Conservation (phyloP, 2,113 vertebrate genomes). For the Brachyhypopomus occidentalis region DNA sequence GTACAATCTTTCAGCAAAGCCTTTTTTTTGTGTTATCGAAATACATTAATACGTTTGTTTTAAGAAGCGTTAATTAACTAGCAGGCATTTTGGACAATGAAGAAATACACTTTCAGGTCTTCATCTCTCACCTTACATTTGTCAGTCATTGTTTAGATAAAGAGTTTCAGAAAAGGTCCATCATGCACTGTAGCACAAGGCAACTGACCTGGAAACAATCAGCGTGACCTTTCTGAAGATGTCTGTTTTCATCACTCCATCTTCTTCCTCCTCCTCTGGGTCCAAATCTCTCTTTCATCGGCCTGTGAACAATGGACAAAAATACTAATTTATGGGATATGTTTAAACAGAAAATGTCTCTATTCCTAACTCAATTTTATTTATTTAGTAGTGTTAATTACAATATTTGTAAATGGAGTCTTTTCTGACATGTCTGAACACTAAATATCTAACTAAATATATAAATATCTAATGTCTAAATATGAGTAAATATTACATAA, state of each 20-base stretch:
- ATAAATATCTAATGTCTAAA: not conserved
- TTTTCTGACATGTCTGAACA: too few relatives aligned
- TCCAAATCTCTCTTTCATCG: not conserved
- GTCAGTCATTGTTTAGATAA: constrained; percentile 18
- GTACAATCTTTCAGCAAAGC: not conserved
- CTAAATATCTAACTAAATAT: too few relatives aligned
- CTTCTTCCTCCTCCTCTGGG: not conserved
- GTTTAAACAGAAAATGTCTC: not conserved
- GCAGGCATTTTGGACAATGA: not conserved
- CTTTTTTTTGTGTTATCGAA: not conserved
- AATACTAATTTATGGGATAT: not conserved
- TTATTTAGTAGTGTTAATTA: not conserved
- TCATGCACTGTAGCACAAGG: constrained; percentile 9
- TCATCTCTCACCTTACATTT: not conserved
- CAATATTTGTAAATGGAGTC: not conserved
- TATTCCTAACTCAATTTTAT: not conserved
- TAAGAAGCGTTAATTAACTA: not conserved
- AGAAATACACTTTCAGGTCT: not conserved
- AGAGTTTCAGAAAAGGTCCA: constrained; percentile 10
- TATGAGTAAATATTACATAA: not conserved
- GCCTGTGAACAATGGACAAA: constrained; percentile 15
- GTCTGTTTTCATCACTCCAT: constrained; percentile 50
- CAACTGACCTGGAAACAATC: constrained; percentile 46
- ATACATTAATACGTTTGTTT: not conserved
- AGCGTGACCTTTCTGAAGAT: constrained; percentile 49